phyloP scores from a whole-genome alignment of 2,113 vertebrate genomes.

The Sander vitreus region DNA sequence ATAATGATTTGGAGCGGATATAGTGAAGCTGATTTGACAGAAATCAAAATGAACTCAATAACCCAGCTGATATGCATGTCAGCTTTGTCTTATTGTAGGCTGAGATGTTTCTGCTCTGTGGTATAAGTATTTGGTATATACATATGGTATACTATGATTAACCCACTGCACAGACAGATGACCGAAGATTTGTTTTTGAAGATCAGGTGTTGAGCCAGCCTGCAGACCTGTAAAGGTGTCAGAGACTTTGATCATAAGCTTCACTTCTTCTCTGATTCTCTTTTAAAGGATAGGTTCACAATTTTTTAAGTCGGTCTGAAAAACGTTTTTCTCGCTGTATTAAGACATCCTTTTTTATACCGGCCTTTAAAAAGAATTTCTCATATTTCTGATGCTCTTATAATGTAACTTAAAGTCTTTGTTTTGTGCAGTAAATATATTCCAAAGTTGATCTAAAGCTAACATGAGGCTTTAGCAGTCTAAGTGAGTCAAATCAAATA shows the following conservation, averaged over 20 bases:
- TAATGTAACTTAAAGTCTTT: background rate
- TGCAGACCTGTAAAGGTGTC: background rate
- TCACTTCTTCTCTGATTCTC: too few relatives aligned
- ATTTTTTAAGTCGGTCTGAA: background rate
- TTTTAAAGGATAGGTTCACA: too few relatives aligned
- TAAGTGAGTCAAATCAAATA: background rate
- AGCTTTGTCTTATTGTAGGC: background rate
- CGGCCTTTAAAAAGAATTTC: background rate
- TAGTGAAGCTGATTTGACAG: background rate
- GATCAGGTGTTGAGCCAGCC: background rate
- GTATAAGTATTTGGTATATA: background rate
- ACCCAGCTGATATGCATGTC: background rate
- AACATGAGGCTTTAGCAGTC: background rate
- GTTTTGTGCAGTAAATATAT: background rate
- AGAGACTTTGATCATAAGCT: background rate
- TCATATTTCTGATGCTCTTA: background rate
- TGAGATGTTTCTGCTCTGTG: background rate
- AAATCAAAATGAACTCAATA: background rate
- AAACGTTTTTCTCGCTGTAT: too few relatives aligned
- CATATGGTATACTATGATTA: background rate
- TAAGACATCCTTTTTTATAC: background rate
- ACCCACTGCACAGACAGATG: background rate
- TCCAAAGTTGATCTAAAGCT: background rate
- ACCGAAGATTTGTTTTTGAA: background rate
- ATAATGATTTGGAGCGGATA: background rate